These are phyloP conservation scores for Gila orcuttii DNA, from an alignment of 2,113 vertebrate genomes.

Conservation along the genomic window DNA sequence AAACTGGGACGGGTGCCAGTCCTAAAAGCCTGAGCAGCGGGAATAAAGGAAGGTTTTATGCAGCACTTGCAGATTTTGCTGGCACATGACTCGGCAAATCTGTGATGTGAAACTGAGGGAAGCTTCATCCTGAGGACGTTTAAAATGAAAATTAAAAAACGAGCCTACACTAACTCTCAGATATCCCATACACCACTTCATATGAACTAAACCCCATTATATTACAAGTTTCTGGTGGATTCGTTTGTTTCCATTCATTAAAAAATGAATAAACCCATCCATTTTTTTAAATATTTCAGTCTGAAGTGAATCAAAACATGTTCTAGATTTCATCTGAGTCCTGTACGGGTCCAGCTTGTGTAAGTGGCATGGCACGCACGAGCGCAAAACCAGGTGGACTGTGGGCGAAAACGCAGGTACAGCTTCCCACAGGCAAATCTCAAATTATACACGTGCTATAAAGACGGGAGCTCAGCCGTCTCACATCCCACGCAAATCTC, in stretches of 20 bases:
- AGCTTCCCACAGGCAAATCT: conserved; percentile 27
- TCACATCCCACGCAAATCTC: conserved; percentile 38
- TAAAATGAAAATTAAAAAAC: conserved; percentile 36
- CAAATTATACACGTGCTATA: conserved; percentile 38
- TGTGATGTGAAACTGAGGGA: conserved; percentile 11
- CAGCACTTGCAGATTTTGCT: conserved; percentile 27
- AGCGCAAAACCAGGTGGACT: conserved; percentile 32
- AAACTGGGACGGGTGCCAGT: conserved; percentile 33
- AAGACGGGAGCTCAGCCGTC: conserved; percentile 24
- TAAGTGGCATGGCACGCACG: background rate
- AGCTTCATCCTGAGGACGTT: conserved; percentile 20
- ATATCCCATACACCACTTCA: background rate
- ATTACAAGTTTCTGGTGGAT: background rate
- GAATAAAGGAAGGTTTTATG: conserved; percentile 34
- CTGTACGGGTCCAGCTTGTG: background rate
- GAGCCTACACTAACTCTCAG: background rate
- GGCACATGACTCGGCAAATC: conserved; percentile 36
- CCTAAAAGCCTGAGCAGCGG: background rate
- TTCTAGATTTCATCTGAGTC: background rate
- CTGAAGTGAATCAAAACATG: background rate
- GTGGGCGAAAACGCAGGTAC: conserved; percentile 40
- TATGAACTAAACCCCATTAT: background rate
- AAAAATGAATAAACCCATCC: background rate
- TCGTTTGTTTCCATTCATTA: background rate
- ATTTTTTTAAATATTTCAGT: background rate